Evolutionary conservation across 2,888 invertebrate species (phyloP).

Genomic region (Rhagonycha fulva): DNA sequence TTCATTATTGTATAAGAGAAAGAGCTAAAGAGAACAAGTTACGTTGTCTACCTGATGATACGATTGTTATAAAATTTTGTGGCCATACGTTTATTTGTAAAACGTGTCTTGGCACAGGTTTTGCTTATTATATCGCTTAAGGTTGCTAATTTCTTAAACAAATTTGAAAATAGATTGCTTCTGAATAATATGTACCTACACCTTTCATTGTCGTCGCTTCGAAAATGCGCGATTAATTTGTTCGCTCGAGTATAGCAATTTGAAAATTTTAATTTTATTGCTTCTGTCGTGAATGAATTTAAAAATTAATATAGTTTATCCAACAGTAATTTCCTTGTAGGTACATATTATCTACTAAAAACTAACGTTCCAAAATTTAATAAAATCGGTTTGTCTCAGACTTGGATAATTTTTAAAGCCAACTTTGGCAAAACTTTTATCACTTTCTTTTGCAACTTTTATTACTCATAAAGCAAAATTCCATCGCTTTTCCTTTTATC

Average conservation of each 20-base stretch:
- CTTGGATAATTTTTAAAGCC: not conserved
- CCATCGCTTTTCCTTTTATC: not conserved
- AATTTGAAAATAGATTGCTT: conserved; percentile 11
- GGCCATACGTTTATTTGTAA: conserved; percentile 6
- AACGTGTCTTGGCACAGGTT: conserved; percentile 27
- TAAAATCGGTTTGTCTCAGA: not conserved
- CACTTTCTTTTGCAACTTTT: not conserved
- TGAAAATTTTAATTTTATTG: not conserved
- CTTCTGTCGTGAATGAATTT: not conserved
- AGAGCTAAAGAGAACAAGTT: not conserved
- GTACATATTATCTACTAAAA: too few species aligned
- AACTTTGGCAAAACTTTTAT: not conserved
- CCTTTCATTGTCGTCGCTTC: not conserved
- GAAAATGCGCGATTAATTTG: not conserved
- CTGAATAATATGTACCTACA: conserved; percentile 3
- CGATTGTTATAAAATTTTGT: conserved; percentile 5
- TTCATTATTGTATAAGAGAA: not conserved
- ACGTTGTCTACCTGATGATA: not conserved
- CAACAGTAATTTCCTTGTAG: not conserved
- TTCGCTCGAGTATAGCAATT: not conserved
- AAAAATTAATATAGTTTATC: not conserved
- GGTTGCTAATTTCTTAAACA: conserved; percentile 16
- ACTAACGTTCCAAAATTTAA: not conserved
- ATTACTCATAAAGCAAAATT: not conserved
- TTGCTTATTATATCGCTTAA: conserved; percentile 20